A percentile compares a stretch with the other conserved stretches of the same genome.
Evolutionary conservation across 1,140 invertebrate genomes (phyloP).

Genomic region (Patella vulgata): DNA sequence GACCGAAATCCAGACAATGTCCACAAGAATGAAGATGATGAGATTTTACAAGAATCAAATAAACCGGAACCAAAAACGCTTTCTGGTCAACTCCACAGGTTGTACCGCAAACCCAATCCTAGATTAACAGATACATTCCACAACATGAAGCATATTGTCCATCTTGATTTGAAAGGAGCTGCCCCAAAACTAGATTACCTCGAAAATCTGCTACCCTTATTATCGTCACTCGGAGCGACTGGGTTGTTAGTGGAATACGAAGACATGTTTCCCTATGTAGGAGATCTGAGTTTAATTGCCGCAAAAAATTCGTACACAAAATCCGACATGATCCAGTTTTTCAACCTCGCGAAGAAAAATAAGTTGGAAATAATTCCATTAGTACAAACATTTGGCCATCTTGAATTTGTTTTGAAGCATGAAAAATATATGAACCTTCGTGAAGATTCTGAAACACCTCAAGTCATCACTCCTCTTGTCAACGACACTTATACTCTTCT

Average conservation of each 20-base stretch:
- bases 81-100: neutral
- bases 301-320: conserved; percentile 65
- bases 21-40: neutral
- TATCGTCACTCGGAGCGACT: conserved; percentile 83
- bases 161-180: conserved; percentile 58
- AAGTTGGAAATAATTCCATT: conserved; percentile 88
- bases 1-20: neutral
- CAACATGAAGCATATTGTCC: conserved; percentile 39
- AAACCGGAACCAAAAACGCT: neutral
- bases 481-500: conserved; percentile 78
- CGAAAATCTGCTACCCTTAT: conserved; percentile 68
- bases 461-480: conserved; percentile 85
- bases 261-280: conserved; percentile 94
- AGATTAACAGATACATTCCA: neutral
- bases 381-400: conserved; percentile 93
- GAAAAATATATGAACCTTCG: conserved; percentile 78
- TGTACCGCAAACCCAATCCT: conserved; percentile 1
- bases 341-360: conserved; percentile 73
- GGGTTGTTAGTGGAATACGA: conserved; percentile 94
- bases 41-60: neutral
- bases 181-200: conserved; percentile 49
- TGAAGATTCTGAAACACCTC: conserved; percentile 77
- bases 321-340: conserved; percentile 73
- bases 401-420: conserved; percentile 82
- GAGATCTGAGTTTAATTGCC: conserved; percentile 73